Evolutionary conservation across 1,140 invertebrate genomes (phyloP), one percentile per base, ranked within the genome.

Genomic region (Drosophila eugracilis): DNA sequence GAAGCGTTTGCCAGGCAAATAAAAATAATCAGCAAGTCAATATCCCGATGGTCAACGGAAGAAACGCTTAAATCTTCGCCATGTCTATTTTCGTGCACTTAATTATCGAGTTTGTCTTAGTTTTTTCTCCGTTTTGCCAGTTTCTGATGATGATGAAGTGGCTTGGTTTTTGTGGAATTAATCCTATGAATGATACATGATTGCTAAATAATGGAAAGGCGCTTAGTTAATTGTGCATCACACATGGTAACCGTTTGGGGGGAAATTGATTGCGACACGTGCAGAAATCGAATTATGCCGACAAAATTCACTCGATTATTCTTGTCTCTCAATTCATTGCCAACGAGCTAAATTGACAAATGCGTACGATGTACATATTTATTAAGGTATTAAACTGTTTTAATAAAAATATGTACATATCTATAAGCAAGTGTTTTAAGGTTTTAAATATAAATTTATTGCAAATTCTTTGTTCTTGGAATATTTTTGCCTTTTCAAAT

Each of bases 1-100:
- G 75, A 88, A 73, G 55, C 78, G 71, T 83, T 88, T 69, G 75
- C 65, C 45, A 36, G 49, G 44, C 78, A 88, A 88, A 88, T 88
- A 88, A 88, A 88, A 88, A 88, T 88, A 88, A 88, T 88, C 83
- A 85, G 76, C 81, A 66, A 86, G 81, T 86, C 81, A 85, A 85
- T 86, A 83, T 59, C 30, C 57, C 55, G 36, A 42, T 48, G 54
- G 47, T 21, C 22, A 58, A 24, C 70, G 63, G 66, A 63, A 67
- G 59, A 72, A 67, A 75, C 66, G 65, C 79, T 47, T 63, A 72
- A 84, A 76, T 85, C 71, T 79, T 73, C 50, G 22, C 32, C 19
- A 34, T 47, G 48, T 54, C 32, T 32, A 60, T 60, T 52, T 41
- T 41, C 47, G 34, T 22, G n/a, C 17, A 9, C 28, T 34, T 67